These are phyloP conservation scores for Macrotis lagotis DNA, from an alignment of 2,113 vertebrate species.

Conservation along the genomic window DNA sequence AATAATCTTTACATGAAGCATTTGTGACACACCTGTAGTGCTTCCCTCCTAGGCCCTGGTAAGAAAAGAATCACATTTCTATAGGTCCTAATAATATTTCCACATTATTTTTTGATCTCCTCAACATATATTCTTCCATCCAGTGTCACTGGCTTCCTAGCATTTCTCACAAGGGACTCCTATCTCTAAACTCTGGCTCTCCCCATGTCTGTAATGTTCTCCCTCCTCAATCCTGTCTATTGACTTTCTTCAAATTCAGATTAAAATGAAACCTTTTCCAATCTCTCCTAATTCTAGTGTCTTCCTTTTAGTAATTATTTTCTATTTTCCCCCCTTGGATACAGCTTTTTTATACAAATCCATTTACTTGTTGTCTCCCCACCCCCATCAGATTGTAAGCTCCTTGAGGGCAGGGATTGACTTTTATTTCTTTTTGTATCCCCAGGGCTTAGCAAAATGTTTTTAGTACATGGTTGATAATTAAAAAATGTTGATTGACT, in stretches of 20 bases:
- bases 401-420: not conserved
- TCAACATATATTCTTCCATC: not conserved
- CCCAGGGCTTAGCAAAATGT: not conserved
- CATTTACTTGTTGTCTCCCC: not conserved
- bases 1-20: not conserved
- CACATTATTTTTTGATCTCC: not conserved
- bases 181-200: not conserved
- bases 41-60: not conserved
- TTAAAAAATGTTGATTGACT: not conserved
- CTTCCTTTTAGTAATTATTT: not conserved
- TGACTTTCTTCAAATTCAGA: not conserved
- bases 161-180: not conserved
- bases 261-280: not conserved
- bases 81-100: accelerated
- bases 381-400: not conserved
- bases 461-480: not conserved
- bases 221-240: not conserved
- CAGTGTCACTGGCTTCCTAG: not conserved
- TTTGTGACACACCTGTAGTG: not conserved
- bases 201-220: not conserved
- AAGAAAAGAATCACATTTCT: accelerated
- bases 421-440: not conserved
- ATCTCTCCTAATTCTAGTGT: not conserved
- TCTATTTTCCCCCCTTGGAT: not conserved
- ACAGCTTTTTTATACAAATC: not conserved